Evolutionary conservation across 2,113 vertebrate genomes (phyloP).

Genomic region (Myotis lucifugus): DNA sequence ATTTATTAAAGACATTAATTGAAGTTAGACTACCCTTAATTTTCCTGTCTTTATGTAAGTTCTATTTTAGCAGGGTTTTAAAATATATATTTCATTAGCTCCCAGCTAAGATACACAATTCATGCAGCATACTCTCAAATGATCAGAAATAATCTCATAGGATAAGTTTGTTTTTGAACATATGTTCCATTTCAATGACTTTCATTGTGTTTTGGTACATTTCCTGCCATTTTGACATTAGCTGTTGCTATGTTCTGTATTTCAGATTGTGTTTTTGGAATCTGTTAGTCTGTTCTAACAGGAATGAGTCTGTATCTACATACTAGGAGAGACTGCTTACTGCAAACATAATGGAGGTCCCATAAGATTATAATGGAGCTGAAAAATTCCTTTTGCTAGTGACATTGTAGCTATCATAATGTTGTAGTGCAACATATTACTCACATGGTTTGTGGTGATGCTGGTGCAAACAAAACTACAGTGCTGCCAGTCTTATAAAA

Average conservation of each 20-base stretch:
- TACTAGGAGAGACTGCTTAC: background rate
- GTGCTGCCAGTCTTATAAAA: background rate
- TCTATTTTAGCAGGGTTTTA: background rate
- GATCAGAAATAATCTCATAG: background rate
- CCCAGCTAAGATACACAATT: background rate
- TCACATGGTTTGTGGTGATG: background rate
- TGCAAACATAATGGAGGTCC: background rate
- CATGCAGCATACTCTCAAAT: background rate
- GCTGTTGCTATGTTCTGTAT: background rate
- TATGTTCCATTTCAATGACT: constrained; percentile 11
- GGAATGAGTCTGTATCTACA: background rate
- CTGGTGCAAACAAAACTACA: background rate
- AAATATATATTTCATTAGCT: background rate
- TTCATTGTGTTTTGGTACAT: background rate
- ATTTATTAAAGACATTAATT: background rate
- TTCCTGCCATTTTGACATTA: background rate
- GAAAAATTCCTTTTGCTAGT: background rate
- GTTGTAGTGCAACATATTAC: background rate
- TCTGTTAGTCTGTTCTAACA: background rate
- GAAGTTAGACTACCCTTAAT: background rate
- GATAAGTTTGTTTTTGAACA: background rate
- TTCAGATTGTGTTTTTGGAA: background rate
- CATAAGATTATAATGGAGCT: background rate
- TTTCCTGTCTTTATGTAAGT: background rate
- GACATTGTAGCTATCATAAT: background rate